Base-by-base conservation (phyloP, 2,797 vertebrate genomes). In the Tinamus major region DNA sequence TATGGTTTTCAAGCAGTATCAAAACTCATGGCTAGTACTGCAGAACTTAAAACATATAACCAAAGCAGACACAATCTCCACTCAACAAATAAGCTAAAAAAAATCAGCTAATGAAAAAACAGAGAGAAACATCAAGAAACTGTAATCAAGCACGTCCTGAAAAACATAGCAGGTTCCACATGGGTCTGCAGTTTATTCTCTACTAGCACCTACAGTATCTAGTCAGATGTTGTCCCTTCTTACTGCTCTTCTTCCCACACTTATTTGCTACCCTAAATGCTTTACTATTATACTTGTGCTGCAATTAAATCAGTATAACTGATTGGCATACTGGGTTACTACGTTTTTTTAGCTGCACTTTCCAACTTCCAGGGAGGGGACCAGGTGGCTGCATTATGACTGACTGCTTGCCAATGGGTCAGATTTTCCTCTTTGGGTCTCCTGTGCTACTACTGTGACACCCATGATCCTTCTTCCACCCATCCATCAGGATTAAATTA, bases 161-260 rank as follows among this genome's bases (percentile, higher is more conserved):
- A 89, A 37, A 31, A 18, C 21, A 11, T n/a, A 6, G 16, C 5
- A 10, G 4, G 26, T 62, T 7, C 21, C 44, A 3, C 3, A 44
- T 14, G 17, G 16, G 19, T 23, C 33, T 84, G 11, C 18, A 29
- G 4, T 26, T 83, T 37, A 21, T 64, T 58, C 33, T 55, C 26
- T 31, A 48, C 6, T 56, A 49, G 7, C 31, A 61, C 53, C 26
- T 31, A 24, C 24, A 27, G 46, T 37, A 39, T 51, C 48, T 31
- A 53, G 39, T 37, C 1, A 3, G 2, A 0, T 26, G 5, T 58
- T 53, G 31, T 49, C 39, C 58, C 24, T 71, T 13, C 17, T 64
- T 69, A 53, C 4, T 13, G 7, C 1, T 4, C 18, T 6, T 15
- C 5, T 12, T 9, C 18, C 1, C 4, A 9, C n/a, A 29, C 5